Conservation (phyloP, 2,113 vertebrate genomes). For the Hylia prasina region DNA sequence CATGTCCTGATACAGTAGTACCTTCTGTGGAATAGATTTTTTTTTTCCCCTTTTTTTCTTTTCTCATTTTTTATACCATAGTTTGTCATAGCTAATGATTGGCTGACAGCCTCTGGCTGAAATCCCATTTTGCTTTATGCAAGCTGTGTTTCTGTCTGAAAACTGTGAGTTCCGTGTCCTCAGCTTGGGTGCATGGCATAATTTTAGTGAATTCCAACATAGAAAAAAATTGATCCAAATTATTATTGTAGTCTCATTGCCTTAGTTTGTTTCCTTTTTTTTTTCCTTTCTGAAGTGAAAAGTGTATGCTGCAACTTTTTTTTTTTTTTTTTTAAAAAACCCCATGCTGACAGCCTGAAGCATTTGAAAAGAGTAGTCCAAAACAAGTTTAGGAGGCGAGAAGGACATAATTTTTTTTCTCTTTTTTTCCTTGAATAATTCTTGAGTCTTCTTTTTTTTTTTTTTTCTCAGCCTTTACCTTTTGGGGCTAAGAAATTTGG, state of each 20-base stretch:
- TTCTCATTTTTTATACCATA: not conserved
- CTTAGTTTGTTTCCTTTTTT: not conserved
- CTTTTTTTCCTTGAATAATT: not conserved
- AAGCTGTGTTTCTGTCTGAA: slow-evolving; percentile 9
- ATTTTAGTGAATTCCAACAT: not conserved
- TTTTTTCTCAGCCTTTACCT: not conserved
- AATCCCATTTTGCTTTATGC: not conserved
- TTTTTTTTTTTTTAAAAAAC: not conserved
- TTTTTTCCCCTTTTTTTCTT: rapidly evolving
- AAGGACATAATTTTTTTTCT: not conserved
- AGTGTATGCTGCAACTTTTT: not conserved
- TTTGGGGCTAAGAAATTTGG: not conserved
- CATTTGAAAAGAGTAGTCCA: not conserved
- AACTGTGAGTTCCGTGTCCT: not conserved
- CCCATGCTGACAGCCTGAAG: not conserved
- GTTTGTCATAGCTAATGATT: not conserved
- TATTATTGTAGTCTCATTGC: not conserved
- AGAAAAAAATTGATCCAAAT: not conserved
- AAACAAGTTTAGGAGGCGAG: not conserved
- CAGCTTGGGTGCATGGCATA: not conserved
- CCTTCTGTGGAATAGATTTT: not conserved
- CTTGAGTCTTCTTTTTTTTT: not conserved
- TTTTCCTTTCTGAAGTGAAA: not conserved
- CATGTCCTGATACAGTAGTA: not conserved
- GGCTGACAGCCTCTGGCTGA: not conserved